Conservation (phyloP, 2,888 invertebrate species). For the Microctonus aethiopoides region DNA sequence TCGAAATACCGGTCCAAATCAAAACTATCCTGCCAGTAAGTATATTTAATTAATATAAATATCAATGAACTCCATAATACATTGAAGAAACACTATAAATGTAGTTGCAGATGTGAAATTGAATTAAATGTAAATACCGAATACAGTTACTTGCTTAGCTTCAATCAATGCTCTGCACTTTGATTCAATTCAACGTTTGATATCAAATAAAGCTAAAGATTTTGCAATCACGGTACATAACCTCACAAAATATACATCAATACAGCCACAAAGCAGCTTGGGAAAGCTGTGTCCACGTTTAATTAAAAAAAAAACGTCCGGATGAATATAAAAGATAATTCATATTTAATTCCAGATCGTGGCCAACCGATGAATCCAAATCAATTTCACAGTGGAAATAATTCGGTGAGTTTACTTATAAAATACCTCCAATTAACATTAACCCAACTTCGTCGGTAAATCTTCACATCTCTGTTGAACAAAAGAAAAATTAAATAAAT, state of each 20-base stretch:
- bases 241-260: too few relatives aligned
- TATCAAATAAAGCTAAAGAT: too few relatives aligned
- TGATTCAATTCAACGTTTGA: background rate
- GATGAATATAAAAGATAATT: background rate
- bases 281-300: too few relatives aligned
- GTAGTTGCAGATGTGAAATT: background rate
- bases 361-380: background rate
- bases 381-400: background rate
- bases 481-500: too few relatives aligned
- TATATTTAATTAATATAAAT: background rate
- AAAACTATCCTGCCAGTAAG: background rate
- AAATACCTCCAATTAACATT: background rate
- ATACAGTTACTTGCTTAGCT: background rate
- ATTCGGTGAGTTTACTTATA: background rate
- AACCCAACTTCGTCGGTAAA: background rate
- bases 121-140: background rate
- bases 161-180: background rate
- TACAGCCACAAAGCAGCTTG: too few relatives aligned
- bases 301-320: too few relatives aligned
- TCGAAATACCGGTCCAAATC: background rate
- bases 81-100: too few relatives aligned
- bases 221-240: too few relatives aligned
- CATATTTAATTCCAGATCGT: background rate
- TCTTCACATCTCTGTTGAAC: too few relatives aligned
- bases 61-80: too few relatives aligned